These are phyloP conservation scores for Neolamprologus variostigma DNA, from an alignment of 2,113 vertebrate species.

Conservation along the genomic window DNA sequence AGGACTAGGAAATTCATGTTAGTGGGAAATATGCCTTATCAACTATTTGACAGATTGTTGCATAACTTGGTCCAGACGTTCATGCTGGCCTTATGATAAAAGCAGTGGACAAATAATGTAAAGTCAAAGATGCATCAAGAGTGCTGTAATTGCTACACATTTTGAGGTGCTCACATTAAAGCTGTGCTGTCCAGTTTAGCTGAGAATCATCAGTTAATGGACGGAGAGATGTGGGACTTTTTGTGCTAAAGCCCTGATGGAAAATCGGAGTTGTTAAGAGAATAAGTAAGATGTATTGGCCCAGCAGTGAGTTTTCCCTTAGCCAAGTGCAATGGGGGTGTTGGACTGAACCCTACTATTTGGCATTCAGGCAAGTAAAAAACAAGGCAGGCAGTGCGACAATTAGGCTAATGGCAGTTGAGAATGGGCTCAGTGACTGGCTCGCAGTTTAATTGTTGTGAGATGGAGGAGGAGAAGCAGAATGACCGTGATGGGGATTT, in stretches of 20 bases:
- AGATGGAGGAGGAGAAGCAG: neutral
- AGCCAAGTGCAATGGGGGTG: neutral
- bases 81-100: neutral
- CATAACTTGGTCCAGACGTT: neutral
- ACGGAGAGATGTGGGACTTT: neutral
- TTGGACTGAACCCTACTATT: conserved; percentile 5
- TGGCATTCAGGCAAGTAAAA: conserved; percentile 3
- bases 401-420: conserved; percentile 46
- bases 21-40: neutral
- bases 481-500: neutral
- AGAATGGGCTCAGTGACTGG: conserved; percentile 22
- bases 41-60: neutral
- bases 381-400: conserved; percentile 17
- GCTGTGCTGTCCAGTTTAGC: neutral
- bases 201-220: neutral
- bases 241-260: neutral
- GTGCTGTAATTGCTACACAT: neutral
- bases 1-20: neutral
- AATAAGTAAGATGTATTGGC: conserved; percentile 13
- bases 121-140: neutral
- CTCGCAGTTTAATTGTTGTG: conserved; percentile 11
- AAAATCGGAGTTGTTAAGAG: neutral
- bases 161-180: neutral
- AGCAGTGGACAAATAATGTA: neutral
- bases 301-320: neutral